phyloP scores from a whole-genome alignment of 2,113 vertebrate genomes.

The Illadopsis cleaveri region DNA sequence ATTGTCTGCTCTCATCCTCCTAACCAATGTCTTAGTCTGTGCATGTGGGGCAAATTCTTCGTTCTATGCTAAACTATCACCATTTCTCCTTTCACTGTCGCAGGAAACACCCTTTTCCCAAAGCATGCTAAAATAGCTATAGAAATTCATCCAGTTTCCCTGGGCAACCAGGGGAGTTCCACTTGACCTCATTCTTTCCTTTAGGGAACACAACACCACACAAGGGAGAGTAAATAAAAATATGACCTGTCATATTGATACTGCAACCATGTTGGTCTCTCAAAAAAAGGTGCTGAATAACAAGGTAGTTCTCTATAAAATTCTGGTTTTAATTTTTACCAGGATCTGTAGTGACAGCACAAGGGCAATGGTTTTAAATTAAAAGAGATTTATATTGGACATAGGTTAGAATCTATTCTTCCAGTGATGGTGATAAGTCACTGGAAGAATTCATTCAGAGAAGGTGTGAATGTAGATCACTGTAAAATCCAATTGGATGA shows the following conservation, averaged over 20 bases:
- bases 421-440: background rate
- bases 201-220: background rate
- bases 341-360: background rate
- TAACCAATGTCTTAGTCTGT: background rate
- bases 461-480: background rate
- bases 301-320: background rate
- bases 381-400: background rate
- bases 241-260: background rate
- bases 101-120: background rate
- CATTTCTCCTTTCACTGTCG: background rate
- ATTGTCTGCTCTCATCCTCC: background rate
- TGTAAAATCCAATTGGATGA: background rate
- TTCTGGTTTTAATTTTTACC: background rate
- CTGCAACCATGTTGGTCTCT: background rate
- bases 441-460: background rate
- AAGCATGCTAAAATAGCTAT: background rate
- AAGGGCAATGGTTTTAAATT: background rate
- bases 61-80: background rate
- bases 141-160: background rate
- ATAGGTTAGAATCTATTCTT: background rate
- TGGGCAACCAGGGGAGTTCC: background rate
- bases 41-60: background rate
- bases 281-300: background rate
- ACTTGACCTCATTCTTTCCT: background rate
- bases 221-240: background rate